Conservation (phyloP, 2,113 vertebrate species). For the Silurus meridionalis region DNA sequence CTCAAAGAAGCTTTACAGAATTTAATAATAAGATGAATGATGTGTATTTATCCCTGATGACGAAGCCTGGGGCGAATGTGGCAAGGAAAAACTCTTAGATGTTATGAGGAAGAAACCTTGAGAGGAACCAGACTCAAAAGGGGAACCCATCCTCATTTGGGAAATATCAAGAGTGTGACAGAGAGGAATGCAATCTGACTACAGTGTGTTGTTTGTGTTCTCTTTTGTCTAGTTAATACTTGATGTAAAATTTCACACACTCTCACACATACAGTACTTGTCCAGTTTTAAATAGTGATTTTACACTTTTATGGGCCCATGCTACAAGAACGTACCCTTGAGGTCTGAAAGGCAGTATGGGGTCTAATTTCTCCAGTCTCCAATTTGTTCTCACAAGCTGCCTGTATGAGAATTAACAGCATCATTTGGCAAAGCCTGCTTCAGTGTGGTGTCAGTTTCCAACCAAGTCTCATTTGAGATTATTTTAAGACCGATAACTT, state of each 20-base stretch:
- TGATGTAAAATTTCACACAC: constrained; percentile 10
- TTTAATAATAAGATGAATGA: too few relatives aligned
- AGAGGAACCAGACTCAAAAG: too few relatives aligned
- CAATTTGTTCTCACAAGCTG: not conserved
- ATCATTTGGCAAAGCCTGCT: not conserved
- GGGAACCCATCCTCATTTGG: too few relatives aligned
- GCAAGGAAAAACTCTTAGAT: too few relatives aligned
- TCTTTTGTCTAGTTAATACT: constrained; percentile 3
- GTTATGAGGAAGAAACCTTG: too few relatives aligned
- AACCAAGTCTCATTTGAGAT: not conserved
- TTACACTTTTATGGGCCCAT: not conserved
- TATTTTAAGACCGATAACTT: not conserved
- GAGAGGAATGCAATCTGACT: not conserved
- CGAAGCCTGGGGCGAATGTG: too few relatives aligned
- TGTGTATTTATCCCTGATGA: too few relatives aligned
- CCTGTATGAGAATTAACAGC: not conserved
- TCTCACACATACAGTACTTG: not conserved
- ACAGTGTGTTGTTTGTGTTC: not conserved
- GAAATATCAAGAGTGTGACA: too few relatives aligned
- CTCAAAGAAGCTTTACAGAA: too few relatives aligned
- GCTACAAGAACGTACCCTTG: not conserved
- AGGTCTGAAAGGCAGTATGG: not conserved
- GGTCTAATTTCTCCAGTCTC: not conserved
- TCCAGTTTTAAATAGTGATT: not conserved
- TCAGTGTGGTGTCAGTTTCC: not conserved